These are phyloP conservation scores for Parnassius orleans DNA, from an alignment of 2,888 invertebrate species.

Conservation along the genomic window DNA sequence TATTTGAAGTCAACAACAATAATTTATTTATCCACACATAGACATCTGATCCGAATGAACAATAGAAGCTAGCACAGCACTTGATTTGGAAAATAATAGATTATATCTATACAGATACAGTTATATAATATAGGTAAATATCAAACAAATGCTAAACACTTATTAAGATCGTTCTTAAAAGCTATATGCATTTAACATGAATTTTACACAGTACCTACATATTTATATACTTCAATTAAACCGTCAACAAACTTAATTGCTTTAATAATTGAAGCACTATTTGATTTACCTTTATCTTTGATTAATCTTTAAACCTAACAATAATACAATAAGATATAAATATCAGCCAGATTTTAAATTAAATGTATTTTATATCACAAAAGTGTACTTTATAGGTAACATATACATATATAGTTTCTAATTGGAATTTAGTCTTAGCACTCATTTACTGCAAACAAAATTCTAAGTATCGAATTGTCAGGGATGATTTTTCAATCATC, in stretches of 20 bases:
- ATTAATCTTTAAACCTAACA: conserved; percentile 5
- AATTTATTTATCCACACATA: conserved; percentile 73
- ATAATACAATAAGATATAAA: conserved; percentile 12
- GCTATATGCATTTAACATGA: conserved; percentile 9
- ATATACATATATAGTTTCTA: too few relatives aligned
- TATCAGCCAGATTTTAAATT: conserved; percentile 16
- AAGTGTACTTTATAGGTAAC: conserved; percentile 24
- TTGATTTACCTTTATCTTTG: conserved; percentile 12
- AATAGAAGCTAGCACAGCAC: conserved; percentile 67
- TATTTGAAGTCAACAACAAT: conserved; percentile 70
- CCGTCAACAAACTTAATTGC: background rate
- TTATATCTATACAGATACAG: conserved; percentile 26
- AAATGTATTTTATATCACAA: conserved; percentile 23
- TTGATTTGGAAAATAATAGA: conserved; percentile 38
- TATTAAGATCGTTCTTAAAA: conserved; percentile 6
- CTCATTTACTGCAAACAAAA: too few relatives aligned
- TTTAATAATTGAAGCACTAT: conserved; percentile 1
- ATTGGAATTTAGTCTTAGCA: too few relatives aligned
- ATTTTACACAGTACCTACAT: background rate
- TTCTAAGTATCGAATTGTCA: too few relatives aligned
- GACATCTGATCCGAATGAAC: conserved; percentile 55
- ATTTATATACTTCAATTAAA: conserved; percentile 6
- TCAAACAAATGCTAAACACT: conserved; percentile 15
- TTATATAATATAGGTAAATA: conserved; percentile 18
- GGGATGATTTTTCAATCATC: too few relatives aligned